phyloP scores from a whole-genome alignment of 2,113 vertebrate genomes.

The Xenopus laevis region DNA sequence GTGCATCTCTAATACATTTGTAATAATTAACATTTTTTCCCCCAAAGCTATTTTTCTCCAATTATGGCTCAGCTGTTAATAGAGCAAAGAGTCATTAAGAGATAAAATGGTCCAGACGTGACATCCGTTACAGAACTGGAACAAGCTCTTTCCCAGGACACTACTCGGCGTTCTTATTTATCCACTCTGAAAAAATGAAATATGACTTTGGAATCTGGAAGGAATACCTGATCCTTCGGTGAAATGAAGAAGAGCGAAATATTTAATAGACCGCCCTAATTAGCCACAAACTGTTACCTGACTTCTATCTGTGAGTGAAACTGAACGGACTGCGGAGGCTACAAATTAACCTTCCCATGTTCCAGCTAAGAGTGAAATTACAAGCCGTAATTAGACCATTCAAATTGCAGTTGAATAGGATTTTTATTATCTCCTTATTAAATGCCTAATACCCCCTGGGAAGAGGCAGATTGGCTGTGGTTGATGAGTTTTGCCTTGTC shows the following conservation, averaged over 20 bases:
- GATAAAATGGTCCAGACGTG: background rate
- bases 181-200: constrained; percentile 61
- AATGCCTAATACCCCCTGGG: constrained; percentile 65
- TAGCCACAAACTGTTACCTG: constrained; percentile 77
- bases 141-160: background rate
- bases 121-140: background rate
- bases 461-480: constrained; percentile 68
- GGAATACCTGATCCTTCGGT: constrained; percentile 55
- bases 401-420: constrained; percentile 78
- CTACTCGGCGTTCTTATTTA: constrained; percentile 57
- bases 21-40: background rate
- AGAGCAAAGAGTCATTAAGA: constrained; percentile 7
- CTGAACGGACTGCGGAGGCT: constrained; percentile 69
- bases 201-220: constrained; percentile 54
- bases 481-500: constrained; percentile 70
- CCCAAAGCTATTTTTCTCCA: background rate
- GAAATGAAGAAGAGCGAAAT: constrained; percentile 68
- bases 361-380: constrained; percentile 68
- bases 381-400: constrained; percentile 75
- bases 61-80: constrained; percentile 12
- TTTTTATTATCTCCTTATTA: constrained; percentile 78
- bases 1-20: no score
- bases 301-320: constrained; percentile 75
- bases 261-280: constrained; percentile 72
- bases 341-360: constrained; percentile 70